Evolutionary conservation across 2,797 vertebrate species (phyloP), one percentile per base, ranked within the genome.

Genomic region (Platyrinchus mystaceus): DNA sequence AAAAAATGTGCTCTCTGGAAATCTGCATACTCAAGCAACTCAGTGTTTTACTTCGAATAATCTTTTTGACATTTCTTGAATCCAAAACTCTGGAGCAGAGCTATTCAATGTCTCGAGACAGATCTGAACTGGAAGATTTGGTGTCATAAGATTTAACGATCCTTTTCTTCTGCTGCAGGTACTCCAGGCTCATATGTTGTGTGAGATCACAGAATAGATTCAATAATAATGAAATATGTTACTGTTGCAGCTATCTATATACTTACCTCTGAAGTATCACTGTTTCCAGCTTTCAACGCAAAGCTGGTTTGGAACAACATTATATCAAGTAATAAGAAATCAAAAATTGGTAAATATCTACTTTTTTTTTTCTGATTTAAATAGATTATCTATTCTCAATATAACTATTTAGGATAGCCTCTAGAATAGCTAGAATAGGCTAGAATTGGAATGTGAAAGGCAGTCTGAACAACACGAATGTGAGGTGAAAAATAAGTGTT

Each of bases 21-120:
- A 94, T 93, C 64, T 93, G 89, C 91, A 84, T 92, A 95, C 83
- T 70, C 78, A 59, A 91, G 91, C 71, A 84, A 70, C 89, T 89
- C 88, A 47, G 27, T 60, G 36, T 84, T 95, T 93, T 89, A 84
- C 60, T 96, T 77, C 68, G 56, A 84, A 79, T 94, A 96, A 93
- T 94, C 60, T 92, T 94, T 84, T 79, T 94, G 95, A 91, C 94
- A 64, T 79, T 93, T 95, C 32, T 80, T 74, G 41, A 69, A 71
- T 84, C n/a, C 68, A 91, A 64, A 93, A 88, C 34, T 86, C 64
- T 47, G 36, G 30, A 87, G 71, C 37, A 88, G 55, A 84, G 37
- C 78, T 89, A 28, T 46, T 64, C 64, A 93, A 82, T 77, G 39
- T 41, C 73, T 77, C 52, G 36, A 7, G 2, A 92, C 37, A 67